A percentile compares a stretch with the other conserved stretches of the same genome.
These are phyloP conservation scores for Subacronicta megacephala DNA, from an alignment of 2,888 invertebrate genomes.

Conservation along the genomic window DNA sequence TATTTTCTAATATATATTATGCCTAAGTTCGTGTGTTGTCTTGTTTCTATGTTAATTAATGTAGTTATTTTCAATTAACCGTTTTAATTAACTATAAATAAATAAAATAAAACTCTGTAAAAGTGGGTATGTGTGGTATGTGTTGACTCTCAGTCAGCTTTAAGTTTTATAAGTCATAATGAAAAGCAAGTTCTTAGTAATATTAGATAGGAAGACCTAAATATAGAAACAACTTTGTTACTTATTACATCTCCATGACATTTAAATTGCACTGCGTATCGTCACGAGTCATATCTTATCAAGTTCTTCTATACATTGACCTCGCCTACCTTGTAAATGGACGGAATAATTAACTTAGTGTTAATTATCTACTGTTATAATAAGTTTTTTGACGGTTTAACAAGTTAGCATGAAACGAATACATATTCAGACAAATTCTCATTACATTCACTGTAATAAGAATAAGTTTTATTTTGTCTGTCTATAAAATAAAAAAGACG, in stretches of 20 bases:
- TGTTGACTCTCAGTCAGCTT: too few species aligned
- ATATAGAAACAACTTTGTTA: conserved; percentile 7
- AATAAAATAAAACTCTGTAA: too few species aligned
- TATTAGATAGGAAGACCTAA: neutral
- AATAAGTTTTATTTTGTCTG: neutral
- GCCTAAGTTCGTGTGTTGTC: too few species aligned
- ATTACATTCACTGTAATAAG: neutral
- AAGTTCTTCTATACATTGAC: conserved; percentile 16
- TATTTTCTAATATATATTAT: too few species aligned
- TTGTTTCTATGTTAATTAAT: too few species aligned
- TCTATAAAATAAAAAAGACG: too few species aligned
- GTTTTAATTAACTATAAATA: too few species aligned
- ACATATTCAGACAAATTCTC: neutral
- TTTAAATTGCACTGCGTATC: conserved; percentile 7
- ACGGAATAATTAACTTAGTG: conserved; percentile 13
- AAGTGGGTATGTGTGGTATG: too few species aligned
- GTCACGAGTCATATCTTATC: conserved; percentile 34
- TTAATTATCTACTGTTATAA: conserved; percentile 6
- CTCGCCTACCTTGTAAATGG: conserved; percentile 16
- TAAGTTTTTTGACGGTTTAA: neutral
- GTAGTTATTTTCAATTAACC: too few species aligned
- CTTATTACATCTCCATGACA: conserved; percentile 3
- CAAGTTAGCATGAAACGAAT: conserved; percentile 1
- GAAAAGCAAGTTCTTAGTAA: too few species aligned
- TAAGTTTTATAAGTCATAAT: too few species aligned